Base-by-base conservation (phyloP, 2,888 invertebrate species). In the Malacosoma neustria region DNA sequence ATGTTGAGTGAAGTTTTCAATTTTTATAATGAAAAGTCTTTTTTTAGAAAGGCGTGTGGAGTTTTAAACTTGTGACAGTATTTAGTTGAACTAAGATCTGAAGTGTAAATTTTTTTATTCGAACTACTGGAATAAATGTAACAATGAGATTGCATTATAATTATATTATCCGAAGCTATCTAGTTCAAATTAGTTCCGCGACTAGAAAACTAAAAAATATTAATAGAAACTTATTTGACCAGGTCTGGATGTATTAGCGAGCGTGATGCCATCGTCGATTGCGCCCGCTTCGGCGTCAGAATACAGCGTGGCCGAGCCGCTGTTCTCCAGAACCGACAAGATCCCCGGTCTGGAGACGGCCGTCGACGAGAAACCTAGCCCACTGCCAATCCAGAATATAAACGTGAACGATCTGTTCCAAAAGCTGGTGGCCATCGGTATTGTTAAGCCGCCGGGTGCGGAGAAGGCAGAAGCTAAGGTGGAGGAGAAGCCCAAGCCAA, bases 391-490 rank as follows among this genome's bases (percentile, higher is more conserved):
- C 14, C 60, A 73, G 13, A 72, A 75, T 38, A 68, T 91, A 2
- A 94, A 96, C 57, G 92, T 98, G 13, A 92, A 89, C 43, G 94
- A 95, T 48, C 77, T 98, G 14, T 94, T 96, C 63, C 92, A 93
- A 43, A 94, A 95, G 69, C 76, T 98, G 4, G 91, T 97, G 1
- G 93, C 93, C 0, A 92, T 93, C 1, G 97, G 84, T 7, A 76
- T 80, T 1, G 79, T 82, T 1, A 62, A 67, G 9, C 58, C 62
- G 15, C 56, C 65, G 2, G 54, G 52, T 1, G 67, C 69, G 2
- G 43, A 36, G 1, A 60, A 65, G 14, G 45, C 51, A 1, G 65
- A 69, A 4, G 45, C 52, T 1, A 55, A 54, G 12, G 57, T 49
- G 1, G 71, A 70, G 13, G 54, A 54, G 1, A 68, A 69, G 33